Conservation (phyloP, 2,797 vertebrate genomes). For the Falco rusticolus region DNA sequence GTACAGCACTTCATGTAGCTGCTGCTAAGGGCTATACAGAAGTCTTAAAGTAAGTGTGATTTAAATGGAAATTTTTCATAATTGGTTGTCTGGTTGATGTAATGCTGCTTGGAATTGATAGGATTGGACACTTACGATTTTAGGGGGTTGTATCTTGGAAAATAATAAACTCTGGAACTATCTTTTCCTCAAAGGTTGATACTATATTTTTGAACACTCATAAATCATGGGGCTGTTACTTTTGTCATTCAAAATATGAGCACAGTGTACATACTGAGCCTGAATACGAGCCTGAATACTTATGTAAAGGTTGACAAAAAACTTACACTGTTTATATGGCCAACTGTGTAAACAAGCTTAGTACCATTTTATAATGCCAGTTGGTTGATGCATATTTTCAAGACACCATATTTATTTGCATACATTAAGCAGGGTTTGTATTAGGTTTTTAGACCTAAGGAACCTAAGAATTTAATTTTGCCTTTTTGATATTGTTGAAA, state of each 20-base stretch:
- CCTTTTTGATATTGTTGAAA: background rate
- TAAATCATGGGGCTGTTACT: background rate
- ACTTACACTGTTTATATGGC: background rate
- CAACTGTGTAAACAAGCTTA: background rate
- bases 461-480: background rate
- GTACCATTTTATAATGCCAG: background rate
- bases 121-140: background rate
- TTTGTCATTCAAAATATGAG: background rate
- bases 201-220: background rate
- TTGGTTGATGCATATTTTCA: background rate
- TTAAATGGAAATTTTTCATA: background rate
- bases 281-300: background rate
- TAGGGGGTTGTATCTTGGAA: background rate
- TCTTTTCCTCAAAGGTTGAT: background rate
- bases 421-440: background rate
- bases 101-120: background rate
- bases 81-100: background rate
- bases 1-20: constrained; percentile 96
- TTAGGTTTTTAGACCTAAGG: background rate
- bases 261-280: background rate
- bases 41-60: constrained; percentile 96
- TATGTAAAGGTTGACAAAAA: background rate
- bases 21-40: constrained; percentile 97
- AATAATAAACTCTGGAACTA: background rate
- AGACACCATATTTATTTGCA: background rate